Conservation (phyloP, 2,888 invertebrate genomes). For the Theristus sp. region DNA sequence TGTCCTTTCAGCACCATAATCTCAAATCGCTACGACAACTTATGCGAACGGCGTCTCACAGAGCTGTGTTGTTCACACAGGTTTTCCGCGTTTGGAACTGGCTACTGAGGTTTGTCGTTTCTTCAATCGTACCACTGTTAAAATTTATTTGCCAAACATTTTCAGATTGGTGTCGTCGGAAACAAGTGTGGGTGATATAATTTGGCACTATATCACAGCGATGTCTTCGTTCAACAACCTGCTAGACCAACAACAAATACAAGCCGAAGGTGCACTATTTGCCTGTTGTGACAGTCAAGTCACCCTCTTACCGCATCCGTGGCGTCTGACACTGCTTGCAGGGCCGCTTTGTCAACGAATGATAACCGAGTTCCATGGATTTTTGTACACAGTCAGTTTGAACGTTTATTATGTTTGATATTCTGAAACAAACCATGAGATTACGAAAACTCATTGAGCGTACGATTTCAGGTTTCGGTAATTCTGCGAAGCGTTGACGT, state of each 20-base stretch:
- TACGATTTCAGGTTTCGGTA: constrained; percentile 9
- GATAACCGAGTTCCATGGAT: constrained; percentile 21
- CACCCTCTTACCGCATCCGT: constrained; percentile 19
- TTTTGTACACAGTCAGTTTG: constrained; percentile 16
- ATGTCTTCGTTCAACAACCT: constrained; percentile 40
- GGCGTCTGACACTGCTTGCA: constrained; percentile 15
- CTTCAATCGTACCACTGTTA: no score
- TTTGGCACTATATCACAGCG: constrained; percentile 88
- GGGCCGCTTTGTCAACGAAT: constrained; percentile 8
- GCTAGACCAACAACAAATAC: not conserved
- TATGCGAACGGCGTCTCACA: constrained; percentile 63
- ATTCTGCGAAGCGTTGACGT: constrained; percentile 20
- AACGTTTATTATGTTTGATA: not conserved
- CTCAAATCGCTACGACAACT: not conserved
- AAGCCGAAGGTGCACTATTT: not conserved
- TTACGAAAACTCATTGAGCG: not conserved
- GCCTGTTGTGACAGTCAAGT: not conserved
- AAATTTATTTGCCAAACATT: no score
- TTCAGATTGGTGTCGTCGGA: not conserved
- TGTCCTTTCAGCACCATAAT: not conserved
- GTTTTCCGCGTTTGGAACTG: constrained; percentile 62
- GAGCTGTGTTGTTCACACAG: constrained; percentile 33
- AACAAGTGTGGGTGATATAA: constrained; percentile 70
- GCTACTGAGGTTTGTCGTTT: constrained; percentile 47
- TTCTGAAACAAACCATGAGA: no score